Base-by-base conservation (phyloP, 2,797 vertebrate species). In the Capromys pilorides region DNA sequence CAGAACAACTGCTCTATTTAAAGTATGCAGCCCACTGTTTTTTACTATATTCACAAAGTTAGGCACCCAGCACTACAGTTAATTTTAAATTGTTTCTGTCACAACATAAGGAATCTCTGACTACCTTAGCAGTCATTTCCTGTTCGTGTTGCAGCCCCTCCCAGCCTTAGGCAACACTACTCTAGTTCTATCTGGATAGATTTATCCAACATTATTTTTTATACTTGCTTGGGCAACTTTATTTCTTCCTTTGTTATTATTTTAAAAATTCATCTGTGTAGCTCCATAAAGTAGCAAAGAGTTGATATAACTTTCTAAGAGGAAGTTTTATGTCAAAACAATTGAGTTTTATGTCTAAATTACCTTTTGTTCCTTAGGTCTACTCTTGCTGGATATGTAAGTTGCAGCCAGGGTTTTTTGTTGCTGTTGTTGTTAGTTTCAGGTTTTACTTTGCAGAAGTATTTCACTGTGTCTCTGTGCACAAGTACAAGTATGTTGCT, bases 61-160 rank as follows among this genome's bases (percentile, higher is more conserved):
- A 61, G 21, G 16, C 33, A 64, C 3, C 21, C 1, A 1, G 36
- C 36, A 1, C 39, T 62, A 51, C 31, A 26, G 4, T 69, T 36
- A 14, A 1, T n/a, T 66, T 54, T 81, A 61, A 36, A 66, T n/a
- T 8, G 4, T 36, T 79, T 22, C 14, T 11, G 5, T 86, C 64
- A 10, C 31, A 57, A 31, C 0, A 0, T 28, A 0, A 49, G 66
- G 73, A 22, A 5, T 54, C 18, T 11, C 26, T 22, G 59, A 54
- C 51, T 54, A 14, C 54, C 54, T 36, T 13, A 45, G 7, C 45
- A 22, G 28, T 41, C 51, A 11, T 19, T 26, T 13, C 19, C 51
- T 18, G 2, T 22, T 11, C 7, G 28, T 8, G 3, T 8, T 84
- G 36, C 24, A 0, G 13, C 33, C 9, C 13, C 19, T 79, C 2